A percentile compares a stretch with the other conserved stretches of the same genome.
Conservation (phyloP, 30 jellyfish, hydroid and myxozoan genomes). For the Sanderia malayensis region DNA sequence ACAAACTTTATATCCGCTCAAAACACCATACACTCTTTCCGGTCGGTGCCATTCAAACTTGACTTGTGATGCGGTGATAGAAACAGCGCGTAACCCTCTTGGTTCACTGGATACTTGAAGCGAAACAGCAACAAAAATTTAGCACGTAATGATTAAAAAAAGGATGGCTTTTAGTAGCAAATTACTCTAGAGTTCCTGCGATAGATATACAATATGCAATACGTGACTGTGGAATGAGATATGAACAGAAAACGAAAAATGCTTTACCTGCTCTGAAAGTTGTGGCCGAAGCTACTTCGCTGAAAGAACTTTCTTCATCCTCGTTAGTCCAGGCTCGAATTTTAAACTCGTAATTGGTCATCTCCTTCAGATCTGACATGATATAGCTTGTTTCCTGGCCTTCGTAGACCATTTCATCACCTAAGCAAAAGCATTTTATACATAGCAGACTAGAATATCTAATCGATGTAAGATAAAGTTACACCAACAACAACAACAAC, state of each 20-base stretch:
- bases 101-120: slow-evolving; percentile 93
- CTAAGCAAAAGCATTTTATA: too few relatives aligned
- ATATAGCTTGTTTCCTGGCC: slow-evolving; percentile 65
- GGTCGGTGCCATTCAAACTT: slow-evolving; percentile 84
- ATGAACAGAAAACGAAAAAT: too few relatives aligned
- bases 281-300: slow-evolving; percentile 49
- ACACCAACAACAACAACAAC: too few relatives aligned
- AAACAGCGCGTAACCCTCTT: slow-evolving; percentile 71
- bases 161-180: too few relatives aligned
- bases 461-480: too few relatives aligned
- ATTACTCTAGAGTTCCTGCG: too few relatives aligned
- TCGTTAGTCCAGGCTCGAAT: slow-evolving; percentile 82
- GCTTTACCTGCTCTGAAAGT: slow-evolving; percentile 79
- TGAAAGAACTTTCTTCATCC: slow-evolving; percentile 78
- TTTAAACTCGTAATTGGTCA: slow-evolving; percentile 52
- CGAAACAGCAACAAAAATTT: too few relatives aligned
- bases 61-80: slow-evolving; percentile 70
- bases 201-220: too few relatives aligned
- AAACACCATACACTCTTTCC: slow-evolving; percentile 61
- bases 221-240: too few relatives aligned
- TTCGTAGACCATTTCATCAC: slow-evolving; percentile 61
- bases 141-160: too few relatives aligned
- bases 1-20: slow-evolving; percentile 72
- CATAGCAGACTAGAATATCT: too few relatives aligned
- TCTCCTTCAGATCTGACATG: slow-evolving; percentile 53